Evolutionary conservation across 2,888 invertebrate species (phyloP), one percentile per base, ranked within the genome.

Genomic region (Platycheirus albimanus): DNA sequence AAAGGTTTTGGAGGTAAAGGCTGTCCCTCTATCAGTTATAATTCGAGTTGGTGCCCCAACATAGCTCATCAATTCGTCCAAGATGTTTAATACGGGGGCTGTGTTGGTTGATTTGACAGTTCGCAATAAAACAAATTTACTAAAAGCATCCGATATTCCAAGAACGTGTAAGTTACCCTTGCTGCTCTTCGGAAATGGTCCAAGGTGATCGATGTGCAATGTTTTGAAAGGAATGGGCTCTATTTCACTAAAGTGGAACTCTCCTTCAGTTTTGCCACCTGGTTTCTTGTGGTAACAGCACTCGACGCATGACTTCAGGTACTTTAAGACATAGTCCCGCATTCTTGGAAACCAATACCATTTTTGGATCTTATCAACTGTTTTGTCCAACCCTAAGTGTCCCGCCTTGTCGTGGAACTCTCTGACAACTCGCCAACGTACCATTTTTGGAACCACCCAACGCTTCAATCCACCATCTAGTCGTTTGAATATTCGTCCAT

Each of bases 1-100:
- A 52, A 87, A 87, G 10, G 43, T 64, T 8, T 84, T 70, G 0
- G 86, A 84, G 0, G 85, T 86, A 67, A 80, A 87, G 1, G 86
- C 85, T 0, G 86, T 85, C 1, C 87, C 87, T 20, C 86, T 67
- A 71, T 88, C 87, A 17, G 80, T 84, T 24, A 88, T 78, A 2
- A 88, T 78, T 56, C 85, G 49, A n/a, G 58, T 66, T 49, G 87
- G 87, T 45, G 76, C 79, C 6, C 86, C 87, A 36, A 87, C 85
- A 76, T 86, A 83, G 17, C 58, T 52, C 13, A 54, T 61, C 7
- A 71, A 24, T 38, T 83, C 74, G 1, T 66, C 15, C 20, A 83
- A n/a, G n/a, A n/a, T n/a, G n/a, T n/a, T n/a, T 33, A 4, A 33
- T 52, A 41, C 52, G n/a, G 15, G 24, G 24, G 24, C 24, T 24